Conservation (phyloP, 2,113 vertebrate genomes). For the Pangasianodon hypophthalmus region DNA sequence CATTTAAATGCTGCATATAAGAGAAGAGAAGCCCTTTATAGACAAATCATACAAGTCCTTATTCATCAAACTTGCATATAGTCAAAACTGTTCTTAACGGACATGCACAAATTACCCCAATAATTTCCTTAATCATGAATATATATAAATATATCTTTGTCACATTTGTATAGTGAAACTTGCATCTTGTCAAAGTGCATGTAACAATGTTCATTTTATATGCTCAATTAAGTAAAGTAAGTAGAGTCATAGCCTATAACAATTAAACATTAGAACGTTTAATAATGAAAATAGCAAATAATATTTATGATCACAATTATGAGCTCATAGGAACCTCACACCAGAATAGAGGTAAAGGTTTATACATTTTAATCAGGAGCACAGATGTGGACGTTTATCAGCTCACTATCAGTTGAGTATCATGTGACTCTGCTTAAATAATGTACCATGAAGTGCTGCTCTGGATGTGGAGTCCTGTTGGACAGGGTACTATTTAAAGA, state of each 20-base stretch:
- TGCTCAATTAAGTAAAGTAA: neutral
- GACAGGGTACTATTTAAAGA: neutral
- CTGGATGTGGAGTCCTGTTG: neutral
- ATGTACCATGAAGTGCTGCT: neutral
- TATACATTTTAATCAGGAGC: neutral
- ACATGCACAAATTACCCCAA: neutral
- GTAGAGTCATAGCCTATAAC: neutral
- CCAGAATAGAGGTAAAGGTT: neutral
- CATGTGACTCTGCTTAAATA: too few relatives aligned
- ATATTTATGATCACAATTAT: neutral
- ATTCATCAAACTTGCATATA: neutral
- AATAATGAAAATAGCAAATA: neutral
- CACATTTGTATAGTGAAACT: neutral
- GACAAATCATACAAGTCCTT: neutral
- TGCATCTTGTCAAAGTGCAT: neutral
- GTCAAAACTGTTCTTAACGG: neutral
- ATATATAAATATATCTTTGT: neutral
- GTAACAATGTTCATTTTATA: neutral
- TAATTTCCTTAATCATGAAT: neutral
- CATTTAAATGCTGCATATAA: neutral
- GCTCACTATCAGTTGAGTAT: neutral
- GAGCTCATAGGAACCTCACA: neutral
- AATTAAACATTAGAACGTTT: neutral
- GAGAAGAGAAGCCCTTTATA: neutral
- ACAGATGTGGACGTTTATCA: neutral